phyloP scores from a whole-genome alignment of 2,797 vertebrate species.

The Taenioides sp. region DNA sequence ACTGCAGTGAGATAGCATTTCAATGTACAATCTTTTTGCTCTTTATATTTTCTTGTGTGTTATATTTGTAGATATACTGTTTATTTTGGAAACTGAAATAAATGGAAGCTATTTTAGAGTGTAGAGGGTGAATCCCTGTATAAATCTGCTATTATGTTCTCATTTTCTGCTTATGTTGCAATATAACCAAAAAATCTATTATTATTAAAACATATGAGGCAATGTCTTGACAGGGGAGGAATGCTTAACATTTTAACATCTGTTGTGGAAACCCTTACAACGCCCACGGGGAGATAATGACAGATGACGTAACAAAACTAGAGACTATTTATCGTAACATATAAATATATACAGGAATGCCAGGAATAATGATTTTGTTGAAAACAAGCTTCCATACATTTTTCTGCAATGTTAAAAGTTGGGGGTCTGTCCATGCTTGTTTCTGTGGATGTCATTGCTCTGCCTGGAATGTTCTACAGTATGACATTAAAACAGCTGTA shows the following conservation, averaged over 20 bases:
- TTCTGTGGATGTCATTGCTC: too few species aligned
- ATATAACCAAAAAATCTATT: not conserved
- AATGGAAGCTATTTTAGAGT: not conserved
- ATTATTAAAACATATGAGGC: not conserved
- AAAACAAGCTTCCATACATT: not conserved
- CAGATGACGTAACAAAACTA: constrained; percentile 36
- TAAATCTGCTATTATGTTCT: not conserved
- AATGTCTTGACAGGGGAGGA: constrained; percentile 31
- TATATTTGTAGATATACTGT: not conserved
- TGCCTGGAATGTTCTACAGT: too few species aligned
- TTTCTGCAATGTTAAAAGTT: too few species aligned
- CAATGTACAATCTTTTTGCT: not conserved
- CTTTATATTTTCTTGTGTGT: not conserved
- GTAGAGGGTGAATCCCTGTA: not conserved
- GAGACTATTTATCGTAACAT: constrained; percentile 4
- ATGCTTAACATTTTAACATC: constrained; percentile 53
- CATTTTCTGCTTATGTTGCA: not conserved
- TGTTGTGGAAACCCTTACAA: constrained; percentile 25
- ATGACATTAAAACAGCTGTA: too few species aligned
- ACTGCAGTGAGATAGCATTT: not conserved
- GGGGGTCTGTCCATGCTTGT: too few species aligned
- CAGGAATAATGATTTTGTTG: not conserved
- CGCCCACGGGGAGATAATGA: constrained; percentile 12
- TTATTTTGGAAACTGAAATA: not conserved
- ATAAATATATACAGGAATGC: not conserved